Evolutionary conservation across 2,113 vertebrate genomes (phyloP).

Genomic region (Mirounga angustirostris): DNA sequence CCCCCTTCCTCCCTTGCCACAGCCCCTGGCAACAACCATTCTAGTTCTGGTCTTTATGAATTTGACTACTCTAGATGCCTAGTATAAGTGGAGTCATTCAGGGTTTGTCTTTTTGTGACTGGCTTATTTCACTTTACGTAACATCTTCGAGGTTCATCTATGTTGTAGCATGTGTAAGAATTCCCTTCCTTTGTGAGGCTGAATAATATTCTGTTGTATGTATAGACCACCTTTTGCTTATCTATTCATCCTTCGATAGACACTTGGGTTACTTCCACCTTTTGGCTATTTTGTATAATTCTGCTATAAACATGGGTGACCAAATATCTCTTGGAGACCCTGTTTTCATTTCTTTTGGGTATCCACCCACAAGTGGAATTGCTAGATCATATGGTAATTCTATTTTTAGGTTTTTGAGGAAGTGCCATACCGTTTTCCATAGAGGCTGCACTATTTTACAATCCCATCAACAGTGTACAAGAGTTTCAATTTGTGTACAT

Average conservation of each 20-base stretch:
- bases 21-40: background rate
- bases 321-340: background rate
- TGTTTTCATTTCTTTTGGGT: background rate
- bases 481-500: background rate
- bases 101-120: background rate
- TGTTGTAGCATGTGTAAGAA: background rate
- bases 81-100: background rate
- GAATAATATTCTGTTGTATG: background rate
- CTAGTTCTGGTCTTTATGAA: background rate
- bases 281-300: background rate
- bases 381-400: background rate
- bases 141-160: background rate
- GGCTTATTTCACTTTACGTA: background rate
- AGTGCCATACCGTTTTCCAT: background rate
- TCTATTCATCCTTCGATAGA: background rate
- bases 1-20: background rate
- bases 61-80: background rate
- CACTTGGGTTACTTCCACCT: background rate
- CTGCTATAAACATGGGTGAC: background rate
- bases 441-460: background rate
- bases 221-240: background rate
- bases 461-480: background rate
- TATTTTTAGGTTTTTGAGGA: background rate
- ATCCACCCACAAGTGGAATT: background rate
- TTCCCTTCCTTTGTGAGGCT: slow-evolving; percentile 9